Conservation (phyloP, 2,113 vertebrate genomes). For the Sigmodon hispidus region DNA sequence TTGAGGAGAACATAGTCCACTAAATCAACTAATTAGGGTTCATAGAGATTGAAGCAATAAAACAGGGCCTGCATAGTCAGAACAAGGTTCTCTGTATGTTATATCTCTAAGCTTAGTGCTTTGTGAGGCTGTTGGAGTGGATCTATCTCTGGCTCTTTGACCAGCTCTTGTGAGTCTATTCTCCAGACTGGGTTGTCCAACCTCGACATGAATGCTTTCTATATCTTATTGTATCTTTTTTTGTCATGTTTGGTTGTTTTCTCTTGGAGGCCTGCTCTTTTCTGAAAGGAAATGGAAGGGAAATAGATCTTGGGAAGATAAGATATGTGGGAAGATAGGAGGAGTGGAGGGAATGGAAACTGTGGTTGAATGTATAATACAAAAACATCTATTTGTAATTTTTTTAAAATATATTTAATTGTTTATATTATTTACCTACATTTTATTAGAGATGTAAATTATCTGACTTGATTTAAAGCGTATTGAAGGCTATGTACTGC, state of each 20-base stretch:
- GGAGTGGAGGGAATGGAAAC: neutral
- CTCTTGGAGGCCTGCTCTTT: neutral
- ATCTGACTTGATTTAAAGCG: neutral
- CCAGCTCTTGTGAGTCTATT: neutral
- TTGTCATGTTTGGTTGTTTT: neutral
- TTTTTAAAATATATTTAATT: neutral
- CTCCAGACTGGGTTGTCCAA: neutral
- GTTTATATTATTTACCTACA: no score
- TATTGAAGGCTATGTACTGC: neutral
- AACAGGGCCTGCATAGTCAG: neutral
- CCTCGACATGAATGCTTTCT: neutral
- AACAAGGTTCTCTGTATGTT: neutral
- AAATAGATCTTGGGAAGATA: neutral
- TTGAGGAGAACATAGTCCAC: no score
- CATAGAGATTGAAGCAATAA: neutral
- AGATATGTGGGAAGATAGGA: rapidly evolving
- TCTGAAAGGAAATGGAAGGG: neutral
- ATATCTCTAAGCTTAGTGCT: neutral
- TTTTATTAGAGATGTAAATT: neutral
- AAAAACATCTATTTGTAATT: neutral
- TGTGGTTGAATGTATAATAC: neutral
- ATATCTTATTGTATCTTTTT: neutral
- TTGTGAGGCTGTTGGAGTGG: neutral
- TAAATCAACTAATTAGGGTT: neutral
- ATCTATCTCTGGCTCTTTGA: neutral